Conservation (phyloP, 1,140 invertebrate species). For the Dryas iulia region DNA sequence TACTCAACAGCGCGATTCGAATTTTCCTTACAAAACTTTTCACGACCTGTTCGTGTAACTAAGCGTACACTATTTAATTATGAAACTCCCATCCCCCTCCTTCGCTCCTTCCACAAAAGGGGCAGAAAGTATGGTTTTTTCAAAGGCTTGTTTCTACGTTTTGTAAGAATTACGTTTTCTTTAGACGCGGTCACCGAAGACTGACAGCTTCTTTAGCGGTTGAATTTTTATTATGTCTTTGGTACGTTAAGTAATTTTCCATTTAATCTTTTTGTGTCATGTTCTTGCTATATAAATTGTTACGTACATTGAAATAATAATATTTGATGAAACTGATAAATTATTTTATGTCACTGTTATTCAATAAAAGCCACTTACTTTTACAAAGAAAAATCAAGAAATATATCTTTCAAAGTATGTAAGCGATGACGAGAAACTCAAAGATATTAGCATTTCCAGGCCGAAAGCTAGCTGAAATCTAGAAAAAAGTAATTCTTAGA, state of each 20-base stretch:
- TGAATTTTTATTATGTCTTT: conserved; percentile 1
- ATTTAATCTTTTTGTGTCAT: not conserved
- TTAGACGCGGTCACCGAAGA: conserved; percentile 28
- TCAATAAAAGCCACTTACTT: no score
- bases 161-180: conserved; percentile 28
- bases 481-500: conserved; percentile 32
- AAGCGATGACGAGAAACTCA: conserved; percentile 30
- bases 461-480: conserved; percentile 51
- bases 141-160: conserved; percentile 47
- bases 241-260: not conserved
- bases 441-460: conserved; percentile 32
- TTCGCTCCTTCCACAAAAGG: conserved; percentile 37
- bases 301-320: no score
- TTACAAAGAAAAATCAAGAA: no score
- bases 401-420: conserved; percentile 24
- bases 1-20: conserved; percentile 44
- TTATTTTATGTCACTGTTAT: no score
- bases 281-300: no score
- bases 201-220: conserved; percentile 3
- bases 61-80: conserved; percentile 73
- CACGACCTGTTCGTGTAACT: conserved; percentile 59
- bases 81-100: conserved; percentile 43
- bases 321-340: no score
- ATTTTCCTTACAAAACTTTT: conserved; percentile 59
- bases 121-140: conserved; percentile 52